phyloP scores from a whole-genome alignment of 2,888 invertebrate genomes.

The Chorisops tibialis region DNA sequence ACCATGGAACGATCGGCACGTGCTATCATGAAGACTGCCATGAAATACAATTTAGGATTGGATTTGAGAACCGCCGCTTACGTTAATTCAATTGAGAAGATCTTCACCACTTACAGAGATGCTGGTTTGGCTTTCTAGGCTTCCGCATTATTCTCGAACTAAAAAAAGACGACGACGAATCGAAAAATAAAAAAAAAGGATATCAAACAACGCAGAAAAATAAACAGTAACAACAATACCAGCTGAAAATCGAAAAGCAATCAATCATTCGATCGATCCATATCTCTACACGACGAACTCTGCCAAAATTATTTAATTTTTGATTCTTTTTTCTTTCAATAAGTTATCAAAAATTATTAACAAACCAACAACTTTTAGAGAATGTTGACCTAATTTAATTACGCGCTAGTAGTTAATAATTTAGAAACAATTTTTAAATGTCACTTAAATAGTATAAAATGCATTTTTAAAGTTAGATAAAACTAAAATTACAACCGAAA shows the following conservation, averaged over 20 bases:
- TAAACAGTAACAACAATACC: background rate
- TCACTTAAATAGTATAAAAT: slow-evolving; percentile 21
- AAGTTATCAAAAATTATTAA: background rate
- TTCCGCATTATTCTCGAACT: slow-evolving; percentile 29
- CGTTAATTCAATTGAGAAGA: slow-evolving; percentile 93
- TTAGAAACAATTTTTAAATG: background rate
- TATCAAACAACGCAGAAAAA: background rate
- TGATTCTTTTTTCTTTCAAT: background rate
- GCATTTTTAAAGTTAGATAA: slow-evolving; percentile 19
- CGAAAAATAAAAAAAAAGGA: background rate
- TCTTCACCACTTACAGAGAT: slow-evolving; percentile 92
- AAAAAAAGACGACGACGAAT: background rate
- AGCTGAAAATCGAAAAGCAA: background rate
- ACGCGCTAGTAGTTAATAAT: background rate
- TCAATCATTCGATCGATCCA: background rate
- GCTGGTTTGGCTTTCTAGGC: slow-evolving; percentile 88
- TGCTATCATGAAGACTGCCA: slow-evolving; percentile 64
- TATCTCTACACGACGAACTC: too few relatives aligned
- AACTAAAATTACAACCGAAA: slow-evolving; percentile 1
- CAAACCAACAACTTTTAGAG: background rate
- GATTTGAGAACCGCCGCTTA: slow-evolving; percentile 94
- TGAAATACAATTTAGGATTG: slow-evolving; percentile 68
- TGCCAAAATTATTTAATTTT: background rate
- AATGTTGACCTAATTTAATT: background rate
- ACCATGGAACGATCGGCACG: slow-evolving; percentile 72